Base-by-base conservation (phyloP, 53 echinoderm and acorn worm species). In the Crossaster papposus region DNA sequence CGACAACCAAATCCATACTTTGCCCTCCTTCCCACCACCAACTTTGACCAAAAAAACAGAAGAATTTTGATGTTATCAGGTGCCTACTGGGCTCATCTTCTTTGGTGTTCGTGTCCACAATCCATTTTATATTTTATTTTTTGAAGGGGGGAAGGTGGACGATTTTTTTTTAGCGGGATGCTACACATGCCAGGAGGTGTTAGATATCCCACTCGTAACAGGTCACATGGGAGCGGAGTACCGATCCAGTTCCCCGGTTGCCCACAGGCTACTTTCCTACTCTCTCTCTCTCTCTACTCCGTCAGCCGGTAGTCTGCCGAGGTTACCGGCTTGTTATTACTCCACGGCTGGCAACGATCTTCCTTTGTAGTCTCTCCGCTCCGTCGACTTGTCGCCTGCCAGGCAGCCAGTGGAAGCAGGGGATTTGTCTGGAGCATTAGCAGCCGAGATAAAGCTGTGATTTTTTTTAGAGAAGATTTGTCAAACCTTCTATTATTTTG, bases 111-210 rank as follows among this genome's bases (percentile, higher is more conserved):
- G 34, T 34, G 20, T 35, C 36, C 75, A 74, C 75, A 36, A 34
- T 74, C 28, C 35, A n/a, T 78, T 50, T 23, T 50, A 74, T 36
- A 36, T 14, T 74, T 14, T 17, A n/a, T 78, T 50, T 23, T 50
- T 78, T 78, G 22, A 17, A 20, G 12, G 58, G 58, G 58, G 22
- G 58, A 58, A 20, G 58, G 50, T 73, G 51, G 28, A 64, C 28
- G 33, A 35, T 64, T 37, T 20, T 83, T 51, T 72, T 70, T 32
- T 24, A 24, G 32, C 35, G 30, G 54, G 87, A 87, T 54, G 58
- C 75, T 77, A 77, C 76, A 87, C 87, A 87, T 87, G 87, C 87
- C 87, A 62, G 76, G 34, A 87, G 87, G 87, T 87, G 87, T 87
- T 30, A 87, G 87, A 75, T 87, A 77, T 87, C 54, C 87, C 77